Evolutionary conservation across 2,113 vertebrate species (phyloP).

Genomic region (Euleptes europaea): DNA sequence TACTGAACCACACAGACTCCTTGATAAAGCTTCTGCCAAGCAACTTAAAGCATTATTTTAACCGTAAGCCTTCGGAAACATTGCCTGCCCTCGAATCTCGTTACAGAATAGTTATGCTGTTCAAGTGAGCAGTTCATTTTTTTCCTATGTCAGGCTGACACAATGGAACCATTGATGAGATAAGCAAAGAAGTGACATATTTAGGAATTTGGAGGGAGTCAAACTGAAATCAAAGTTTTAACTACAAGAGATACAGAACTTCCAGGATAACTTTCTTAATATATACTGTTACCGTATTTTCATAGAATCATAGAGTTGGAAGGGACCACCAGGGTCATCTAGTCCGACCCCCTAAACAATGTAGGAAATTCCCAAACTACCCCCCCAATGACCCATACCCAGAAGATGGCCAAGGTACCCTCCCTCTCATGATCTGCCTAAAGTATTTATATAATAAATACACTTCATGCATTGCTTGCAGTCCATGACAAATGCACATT

Average conservation of each 20-base stretch:
- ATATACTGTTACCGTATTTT: no score
- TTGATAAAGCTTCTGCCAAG: slow-evolving; percentile 42
- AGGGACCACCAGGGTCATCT: no score
- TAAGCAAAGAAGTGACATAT: background rate
- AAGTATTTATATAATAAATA: no score
- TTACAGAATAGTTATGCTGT: slow-evolving; percentile 41
- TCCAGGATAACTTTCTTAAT: background rate
- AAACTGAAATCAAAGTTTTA: background rate
- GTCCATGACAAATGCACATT: background rate
- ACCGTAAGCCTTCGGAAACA: slow-evolving; percentile 61
- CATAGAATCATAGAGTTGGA: no score
- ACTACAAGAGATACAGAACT: accelerated
- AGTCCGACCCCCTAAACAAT: no score
- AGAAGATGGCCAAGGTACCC: no score
- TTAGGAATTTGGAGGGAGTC: background rate
- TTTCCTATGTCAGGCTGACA: slow-evolving; percentile 19
- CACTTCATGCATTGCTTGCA: background rate
- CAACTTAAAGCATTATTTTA: slow-evolving; percentile 46
- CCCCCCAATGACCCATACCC: no score
- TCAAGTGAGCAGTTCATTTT: slow-evolving; percentile 37
- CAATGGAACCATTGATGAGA: slow-evolving; percentile 35
- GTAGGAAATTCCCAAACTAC: no score
- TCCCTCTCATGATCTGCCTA: no score
- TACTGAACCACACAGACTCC: slow-evolving; percentile 39
- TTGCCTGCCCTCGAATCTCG: slow-evolving; percentile 58